Conservation (phyloP, 2,888 invertebrate genomes). For the Leistus spinibarbis region DNA sequence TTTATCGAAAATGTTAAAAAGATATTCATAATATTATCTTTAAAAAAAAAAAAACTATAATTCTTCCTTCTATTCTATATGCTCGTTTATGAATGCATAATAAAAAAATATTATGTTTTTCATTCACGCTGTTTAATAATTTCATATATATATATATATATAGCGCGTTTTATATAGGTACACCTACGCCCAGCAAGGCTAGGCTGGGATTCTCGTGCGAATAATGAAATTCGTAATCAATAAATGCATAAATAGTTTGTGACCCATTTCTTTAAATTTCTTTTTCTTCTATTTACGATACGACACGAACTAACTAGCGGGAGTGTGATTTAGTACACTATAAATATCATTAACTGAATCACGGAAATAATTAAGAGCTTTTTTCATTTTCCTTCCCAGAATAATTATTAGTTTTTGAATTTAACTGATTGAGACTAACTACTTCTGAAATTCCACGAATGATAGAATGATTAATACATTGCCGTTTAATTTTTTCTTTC, state of each 20-base stretch:
- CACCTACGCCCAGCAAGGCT: no score
- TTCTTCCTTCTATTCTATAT: background rate
- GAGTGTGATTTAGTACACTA: conserved; percentile 19
- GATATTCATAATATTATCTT: background rate
- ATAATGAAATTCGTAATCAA: conserved; percentile 28
- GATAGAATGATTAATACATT: background rate
- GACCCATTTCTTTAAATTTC: conserved; percentile 31
- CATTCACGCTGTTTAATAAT: background rate
- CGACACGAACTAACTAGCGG: background rate
- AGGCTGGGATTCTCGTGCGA: background rate
- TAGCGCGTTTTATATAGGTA: background rate
- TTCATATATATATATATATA: background rate
- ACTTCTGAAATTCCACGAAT: background rate
- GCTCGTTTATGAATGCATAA: background rate
- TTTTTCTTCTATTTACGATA: conserved; percentile 20
- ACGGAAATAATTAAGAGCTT: conserved; percentile 17
- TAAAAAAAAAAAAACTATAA: background rate
- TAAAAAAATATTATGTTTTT: background rate
- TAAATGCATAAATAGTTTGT: conserved; percentile 28
- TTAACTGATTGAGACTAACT: background rate
- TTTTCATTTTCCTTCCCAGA: background rate
- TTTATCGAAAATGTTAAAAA: background rate
- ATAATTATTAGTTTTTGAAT: conserved; percentile 1
- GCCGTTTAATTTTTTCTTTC: no score
- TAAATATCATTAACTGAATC: conserved; percentile 19